Evolutionary conservation across 1,140 invertebrate genomes (phyloP).

Genomic region (Luehdorfia chinensis): DNA sequence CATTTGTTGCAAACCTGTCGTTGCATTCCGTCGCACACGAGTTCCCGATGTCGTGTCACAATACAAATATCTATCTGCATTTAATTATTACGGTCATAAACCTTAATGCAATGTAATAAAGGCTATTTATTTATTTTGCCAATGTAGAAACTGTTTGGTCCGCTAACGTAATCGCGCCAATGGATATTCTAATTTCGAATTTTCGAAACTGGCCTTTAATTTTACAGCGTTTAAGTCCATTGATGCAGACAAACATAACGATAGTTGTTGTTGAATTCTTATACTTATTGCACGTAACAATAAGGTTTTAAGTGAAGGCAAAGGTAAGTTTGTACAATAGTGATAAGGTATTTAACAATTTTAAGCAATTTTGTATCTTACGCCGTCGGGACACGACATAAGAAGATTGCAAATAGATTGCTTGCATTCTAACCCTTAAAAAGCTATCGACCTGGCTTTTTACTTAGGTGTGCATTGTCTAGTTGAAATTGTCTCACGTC

Average conservation of each 20-base stretch:
- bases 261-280: neutral
- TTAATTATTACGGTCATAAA: conserved; percentile 18
- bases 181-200: conserved; percentile 19
- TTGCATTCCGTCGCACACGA: conserved; percentile 60
- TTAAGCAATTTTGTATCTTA: conserved; percentile 1
- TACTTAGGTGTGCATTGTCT: conserved; percentile 24
- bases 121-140: conserved; percentile 17
- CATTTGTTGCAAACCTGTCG: conserved; percentile 34
- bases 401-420: neutral
- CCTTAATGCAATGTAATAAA: conserved; percentile 20
- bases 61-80: conserved; percentile 17
- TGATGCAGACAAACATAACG: neutral
- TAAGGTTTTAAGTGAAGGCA: neutral
- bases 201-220: conserved; percentile 17
- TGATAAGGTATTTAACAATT: neutral
- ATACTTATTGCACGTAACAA: neutral
- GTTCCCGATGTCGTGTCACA: conserved; percentile 42
- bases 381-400: neutral
- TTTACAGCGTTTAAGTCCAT: conserved; percentile 16
- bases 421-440: conserved; percentile 13
- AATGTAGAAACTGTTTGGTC: neutral
- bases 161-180: conserved; percentile 18
- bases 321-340: neutral
- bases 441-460: conserved; percentile 26
- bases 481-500: conserved; percentile 18